A percentile compares a stretch with the other conserved stretches of the same genome.
Conservation (phyloP, 2,888 invertebrate genomes). For the Leuctra nigra region DNA sequence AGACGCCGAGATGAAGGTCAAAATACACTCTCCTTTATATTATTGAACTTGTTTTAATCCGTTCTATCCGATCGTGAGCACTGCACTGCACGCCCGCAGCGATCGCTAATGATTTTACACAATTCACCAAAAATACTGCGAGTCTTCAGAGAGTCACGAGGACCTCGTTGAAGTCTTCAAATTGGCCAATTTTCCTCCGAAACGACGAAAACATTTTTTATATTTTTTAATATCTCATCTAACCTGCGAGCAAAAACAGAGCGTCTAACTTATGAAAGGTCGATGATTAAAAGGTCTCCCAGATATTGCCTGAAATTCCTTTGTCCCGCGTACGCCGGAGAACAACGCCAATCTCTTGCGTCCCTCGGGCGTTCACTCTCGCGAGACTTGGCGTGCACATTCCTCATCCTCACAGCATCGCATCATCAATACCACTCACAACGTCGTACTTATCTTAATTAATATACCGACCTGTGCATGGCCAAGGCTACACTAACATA, state of each 20-base stretch:
- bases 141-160: too few relatives aligned
- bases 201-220: not conserved
- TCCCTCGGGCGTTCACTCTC: too few relatives aligned
- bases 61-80: too few relatives aligned
- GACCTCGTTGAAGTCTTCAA: too few relatives aligned
- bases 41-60: too few relatives aligned
- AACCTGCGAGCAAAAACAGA: conserved; percentile 2
- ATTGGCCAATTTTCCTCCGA: conserved; percentile 1
- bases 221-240: not conserved
- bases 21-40: too few relatives aligned
- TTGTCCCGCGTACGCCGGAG: not conserved
- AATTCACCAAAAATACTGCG: too few relatives aligned
- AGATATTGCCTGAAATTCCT: not conserved
- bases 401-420: too few relatives aligned
- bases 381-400: too few relatives aligned
- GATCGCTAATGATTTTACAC: too few relatives aligned
- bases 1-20: too few relatives aligned
- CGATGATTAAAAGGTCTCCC: not conserved
- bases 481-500: not conserved
- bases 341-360: not conserved
- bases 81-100: too few relatives aligned
- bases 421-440: not conserved
- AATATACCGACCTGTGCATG: not conserved
- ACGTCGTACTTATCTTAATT: not conserved
- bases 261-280: conserved; percentile 3